Base-by-base conservation (phyloP, 2,113 vertebrate species). In the Myotis yumanensis region DNA sequence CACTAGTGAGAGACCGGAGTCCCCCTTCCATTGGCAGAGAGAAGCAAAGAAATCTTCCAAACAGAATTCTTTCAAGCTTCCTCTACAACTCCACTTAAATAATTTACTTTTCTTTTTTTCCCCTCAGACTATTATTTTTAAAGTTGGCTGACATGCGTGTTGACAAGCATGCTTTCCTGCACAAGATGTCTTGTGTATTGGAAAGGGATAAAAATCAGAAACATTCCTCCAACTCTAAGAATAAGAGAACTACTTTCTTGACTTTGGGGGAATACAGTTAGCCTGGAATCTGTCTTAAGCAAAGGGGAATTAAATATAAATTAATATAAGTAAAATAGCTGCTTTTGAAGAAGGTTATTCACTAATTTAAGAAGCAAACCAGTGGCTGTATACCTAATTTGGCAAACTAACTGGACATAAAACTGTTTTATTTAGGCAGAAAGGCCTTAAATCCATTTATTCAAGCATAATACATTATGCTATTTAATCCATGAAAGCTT, bases 81-180 rank as follows among this genome's bases (percentile, higher is more conserved):
- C 97, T 97, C 98, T 98, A 98, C 98, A 98, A 98, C 97, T 98
- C 96, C 98, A 98, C 98, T 98, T 99, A 99, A 99, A 99, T 98
- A 98, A 98, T 99, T 99, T 98, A 99, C 98, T 98, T 98, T 98
- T 98, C 97, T 97, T 97, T 98, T 98, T 98, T 97, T 98, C 97
- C 25, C 43, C 97, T 97, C 97, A 98, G 97, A 97, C 97, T 98
- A 97, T 97, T 97, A 98, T 98, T 98, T 98, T 98, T 98, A 98
- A 98, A 98, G 98, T 98, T 98, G 96, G 97, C 97, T 98, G 98
- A 98, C 98, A 98, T 98, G 98, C 98, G 97, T 52, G 46, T 98
- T 98, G 98, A 98, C 98, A 98, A 98, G 98, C 94, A 96, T 59
- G 97, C 98, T 98, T 98, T 98, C 96, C 97, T 98, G 96, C 97